Evolutionary conservation across 2,113 vertebrate species (phyloP), one percentile per base, ranked within the genome.

Genomic region (Camelus bactrianus): DNA sequence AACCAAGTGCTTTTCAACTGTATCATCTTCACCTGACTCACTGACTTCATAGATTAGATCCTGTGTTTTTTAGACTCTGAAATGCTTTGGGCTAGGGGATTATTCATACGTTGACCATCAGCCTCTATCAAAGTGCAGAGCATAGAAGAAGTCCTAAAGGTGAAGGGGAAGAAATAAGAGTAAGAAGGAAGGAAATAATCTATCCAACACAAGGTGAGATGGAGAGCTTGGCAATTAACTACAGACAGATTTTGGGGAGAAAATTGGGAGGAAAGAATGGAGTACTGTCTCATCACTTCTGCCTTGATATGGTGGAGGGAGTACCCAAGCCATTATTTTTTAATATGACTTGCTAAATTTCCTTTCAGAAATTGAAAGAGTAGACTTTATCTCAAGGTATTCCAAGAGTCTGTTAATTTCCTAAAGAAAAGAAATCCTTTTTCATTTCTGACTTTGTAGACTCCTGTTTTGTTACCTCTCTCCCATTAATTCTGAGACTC

Each of bases 401-500:
- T 84, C 19, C 24, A 82, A 91, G 50, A 4, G 42, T 65, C 26
- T 86, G 30, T 72, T 91, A 58, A 32, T 81, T 81, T 8, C 42
- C 26, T 92, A 91, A 93, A 83, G 48, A 77, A 89, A 94, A 88
- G 8, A 5, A 69, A 50, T 54, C 26, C 6, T 90, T 28, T 96
- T 93, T 89, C n/a, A 62, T 72, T 95, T 85, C 79, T 64, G 58
- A 84, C 62, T 82, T 91, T 38, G 17, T 70, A 48, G 20, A 75
- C 8, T 89, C 64, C 62, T 42, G 6, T 84, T 84, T 64, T 81
- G 32, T 91, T 86, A 85, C 4, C 17, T 82, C 14, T 93, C 65
- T 80, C 8, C 8, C 16, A 72, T 42, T 56, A 82, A 85, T 88
- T 91, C 58, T 24, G 17, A 87, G 64, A 88, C 38, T 48, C 28